phyloP scores from a whole-genome alignment of 2,113 vertebrate genomes.

The Urocitellus parryii region DNA sequence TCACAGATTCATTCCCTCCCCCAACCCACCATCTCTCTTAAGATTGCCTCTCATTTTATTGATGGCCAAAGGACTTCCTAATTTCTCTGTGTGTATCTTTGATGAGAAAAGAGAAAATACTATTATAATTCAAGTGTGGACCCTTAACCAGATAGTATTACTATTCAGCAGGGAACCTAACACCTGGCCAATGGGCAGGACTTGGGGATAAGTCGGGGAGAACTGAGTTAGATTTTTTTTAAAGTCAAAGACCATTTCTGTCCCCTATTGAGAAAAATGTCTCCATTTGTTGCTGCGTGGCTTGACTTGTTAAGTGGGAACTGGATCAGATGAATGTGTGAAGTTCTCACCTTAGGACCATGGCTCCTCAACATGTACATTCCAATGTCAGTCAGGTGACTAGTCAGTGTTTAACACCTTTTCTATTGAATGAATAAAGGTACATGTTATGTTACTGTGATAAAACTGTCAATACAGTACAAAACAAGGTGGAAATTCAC shows the following conservation, averaged over 20 bases:
- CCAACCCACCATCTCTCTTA: neutral
- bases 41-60: neutral
- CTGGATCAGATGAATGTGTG: neutral
- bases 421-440: neutral
- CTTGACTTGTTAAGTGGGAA: neutral
- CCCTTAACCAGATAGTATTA: neutral
- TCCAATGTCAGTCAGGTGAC: neutral
- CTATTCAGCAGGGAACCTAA: constrained; percentile 3
- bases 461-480: neutral
- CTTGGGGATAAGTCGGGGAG: neutral
- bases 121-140: neutral
- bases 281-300: neutral
- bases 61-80: neutral
- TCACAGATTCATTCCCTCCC: neutral
- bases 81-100: neutral
- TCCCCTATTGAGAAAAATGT: neutral
- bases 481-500: neutral
- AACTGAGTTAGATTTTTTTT: neutral
- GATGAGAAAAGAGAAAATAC: neutral
- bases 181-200: neutral
- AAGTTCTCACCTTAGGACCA: neutral
- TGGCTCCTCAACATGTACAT: neutral
- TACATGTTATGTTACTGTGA: neutral
- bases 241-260: constrained; percentile 3
- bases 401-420: neutral